Evolutionary conservation across 1,140 invertebrate genomes (phyloP).

Genomic region (Plutomurus gul): DNA sequence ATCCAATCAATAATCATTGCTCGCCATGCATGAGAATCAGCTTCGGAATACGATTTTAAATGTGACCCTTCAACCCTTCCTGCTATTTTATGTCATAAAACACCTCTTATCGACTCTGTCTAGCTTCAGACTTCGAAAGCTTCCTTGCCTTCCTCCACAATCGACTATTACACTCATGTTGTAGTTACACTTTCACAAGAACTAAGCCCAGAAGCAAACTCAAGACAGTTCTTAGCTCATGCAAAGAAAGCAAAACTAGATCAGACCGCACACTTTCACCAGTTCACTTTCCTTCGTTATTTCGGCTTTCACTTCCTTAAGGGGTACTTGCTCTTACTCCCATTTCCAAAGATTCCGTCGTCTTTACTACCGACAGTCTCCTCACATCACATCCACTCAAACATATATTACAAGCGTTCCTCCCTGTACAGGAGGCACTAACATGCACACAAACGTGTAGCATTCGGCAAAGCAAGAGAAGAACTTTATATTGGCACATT

Average conservation of each 20-base stretch:
- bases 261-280: not conserved
- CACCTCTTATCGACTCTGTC: slow-evolving; percentile 28
- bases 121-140: slow-evolving; percentile 11
- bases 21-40: slow-evolving; percentile 33
- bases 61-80: slow-evolving; percentile 26
- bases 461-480: too few relatives aligned
- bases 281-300: slow-evolving; percentile 4
- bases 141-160: not conserved
- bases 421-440: not conserved
- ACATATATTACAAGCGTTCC: too few relatives aligned
- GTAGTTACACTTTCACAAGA: not conserved
- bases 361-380: not conserved
- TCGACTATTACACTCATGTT: not conserved
- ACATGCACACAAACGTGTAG: too few relatives aligned
- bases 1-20: slow-evolving; percentile 34
- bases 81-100: slow-evolving; percentile 28
- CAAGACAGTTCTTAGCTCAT: slow-evolving; percentile 17
- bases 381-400: too few relatives aligned
- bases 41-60: slow-evolving; percentile 20
- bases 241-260: slow-evolving; percentile 5
- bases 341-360: not conserved
- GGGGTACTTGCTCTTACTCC: not conserved
- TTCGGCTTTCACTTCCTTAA: not conserved
- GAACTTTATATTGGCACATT: not conserved
- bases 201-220: slow-evolving; percentile 26